Conservation (phyloP, 53 echinoderm and acorn worm species). For the Zoroaster sp. region DNA sequence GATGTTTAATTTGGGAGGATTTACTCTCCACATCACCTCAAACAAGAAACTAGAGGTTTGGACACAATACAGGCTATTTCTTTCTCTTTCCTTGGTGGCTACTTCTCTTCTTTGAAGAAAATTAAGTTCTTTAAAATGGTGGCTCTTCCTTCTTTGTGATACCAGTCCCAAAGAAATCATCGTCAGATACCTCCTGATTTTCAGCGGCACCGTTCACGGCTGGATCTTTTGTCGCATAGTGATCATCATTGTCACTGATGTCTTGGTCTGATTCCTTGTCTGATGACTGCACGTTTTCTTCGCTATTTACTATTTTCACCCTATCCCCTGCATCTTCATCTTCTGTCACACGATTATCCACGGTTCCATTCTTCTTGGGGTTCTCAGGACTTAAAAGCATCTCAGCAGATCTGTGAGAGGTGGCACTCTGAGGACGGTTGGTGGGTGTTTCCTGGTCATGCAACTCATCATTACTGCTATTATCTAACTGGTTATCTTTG, state of each 20-base stretch:
- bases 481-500: not conserved
- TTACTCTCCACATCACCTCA: no score
- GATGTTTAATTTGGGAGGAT: no score
- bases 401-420: not conserved
- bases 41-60: no score
- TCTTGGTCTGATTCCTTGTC: not conserved
- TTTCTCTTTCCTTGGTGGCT: no score
- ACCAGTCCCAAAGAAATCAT: slow-evolving; percentile 35
- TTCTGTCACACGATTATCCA: not conserved
- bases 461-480: not conserved
- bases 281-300: not conserved
- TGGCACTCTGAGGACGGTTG: not conserved
- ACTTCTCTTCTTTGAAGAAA: no score
- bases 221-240: not conserved
- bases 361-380: not conserved
- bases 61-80: no score
- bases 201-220: not conserved
- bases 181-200: not conserved
- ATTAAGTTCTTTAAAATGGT: slow-evolving; percentile 11
- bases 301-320: not conserved
- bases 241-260: not conserved
- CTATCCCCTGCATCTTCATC: not conserved
- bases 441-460: not conserved
- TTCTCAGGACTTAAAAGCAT: not conserved
- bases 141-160: slow-evolving; percentile 17